These are phyloP conservation scores for Dastarcus helophoroides DNA, from an alignment of 2,888 invertebrate species.

Conservation along the genomic window DNA sequence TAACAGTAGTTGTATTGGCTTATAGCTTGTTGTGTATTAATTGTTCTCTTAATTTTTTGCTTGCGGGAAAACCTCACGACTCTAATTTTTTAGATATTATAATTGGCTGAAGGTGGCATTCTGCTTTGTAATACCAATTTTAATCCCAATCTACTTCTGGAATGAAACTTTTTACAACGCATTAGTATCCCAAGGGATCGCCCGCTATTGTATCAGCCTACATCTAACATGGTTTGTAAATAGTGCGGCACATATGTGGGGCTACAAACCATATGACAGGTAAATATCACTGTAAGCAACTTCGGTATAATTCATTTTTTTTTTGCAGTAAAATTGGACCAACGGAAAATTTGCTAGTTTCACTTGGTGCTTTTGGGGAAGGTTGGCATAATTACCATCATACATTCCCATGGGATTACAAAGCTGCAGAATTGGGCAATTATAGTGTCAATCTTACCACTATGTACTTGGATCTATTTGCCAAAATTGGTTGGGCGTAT, in stretches of 20 bases:
- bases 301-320: too few relatives aligned
- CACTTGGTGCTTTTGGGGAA: slow-evolving; percentile 65
- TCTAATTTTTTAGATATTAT: slow-evolving; percentile 22
- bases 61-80: too few relatives aligned
- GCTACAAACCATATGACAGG: slow-evolving; percentile 77
- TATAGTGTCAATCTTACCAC: slow-evolving; percentile 57
- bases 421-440: slow-evolving; percentile 68
- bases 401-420: slow-evolving; percentile 90
- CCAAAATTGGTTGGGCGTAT: slow-evolving; percentile 62
- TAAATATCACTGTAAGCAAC: too few relatives aligned
- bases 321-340: slow-evolving; percentile 63
- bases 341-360: slow-evolving; percentile 62
- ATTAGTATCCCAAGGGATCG: slow-evolving; percentile 10
- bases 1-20: too few relatives aligned
- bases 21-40: too few relatives aligned
- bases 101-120: slow-evolving; percentile 40
- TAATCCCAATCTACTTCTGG: slow-evolving; percentile 54
- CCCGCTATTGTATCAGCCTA: slow-evolving; percentile 58
- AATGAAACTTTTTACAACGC: slow-evolving; percentile 38
- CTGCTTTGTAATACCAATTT: slow-evolving; percentile 46
- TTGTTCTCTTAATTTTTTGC: too few relatives aligned
- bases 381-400: slow-evolving; percentile 95
- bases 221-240: slow-evolving; percentile 87
- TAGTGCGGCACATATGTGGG: slow-evolving; percentile 84
- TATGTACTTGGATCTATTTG: slow-evolving; percentile 54